Evolutionary conservation across 2,797 vertebrate genomes (phyloP).

Genomic region (Notamacropus eugenii): DNA sequence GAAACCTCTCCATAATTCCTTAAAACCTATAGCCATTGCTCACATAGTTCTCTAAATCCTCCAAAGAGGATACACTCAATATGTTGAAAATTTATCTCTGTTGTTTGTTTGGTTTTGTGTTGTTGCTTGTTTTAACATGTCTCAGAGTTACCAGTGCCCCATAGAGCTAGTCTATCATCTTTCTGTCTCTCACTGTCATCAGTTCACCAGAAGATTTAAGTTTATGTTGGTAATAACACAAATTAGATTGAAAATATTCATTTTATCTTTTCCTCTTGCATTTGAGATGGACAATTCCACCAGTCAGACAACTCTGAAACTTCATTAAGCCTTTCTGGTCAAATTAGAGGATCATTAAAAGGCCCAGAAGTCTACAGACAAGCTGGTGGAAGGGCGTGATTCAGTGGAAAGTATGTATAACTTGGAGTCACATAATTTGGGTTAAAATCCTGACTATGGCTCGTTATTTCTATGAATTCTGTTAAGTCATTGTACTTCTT

Average conservation of each 20-base stretch:
- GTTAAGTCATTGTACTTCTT: background rate
- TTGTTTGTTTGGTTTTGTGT: background rate
- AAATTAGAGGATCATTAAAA: background rate
- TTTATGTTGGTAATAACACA: background rate
- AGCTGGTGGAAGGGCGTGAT: background rate
- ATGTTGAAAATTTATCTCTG: background rate
- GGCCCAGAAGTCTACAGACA: background rate
- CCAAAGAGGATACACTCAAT: too few relatives aligned
- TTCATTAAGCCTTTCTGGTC: background rate
- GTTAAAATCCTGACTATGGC: background rate
- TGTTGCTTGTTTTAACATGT: background rate
- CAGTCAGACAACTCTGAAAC: background rate
- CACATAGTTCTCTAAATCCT: background rate
- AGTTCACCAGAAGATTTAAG: background rate
- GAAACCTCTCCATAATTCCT: background rate
- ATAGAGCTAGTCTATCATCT: background rate
- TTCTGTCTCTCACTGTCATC: background rate
- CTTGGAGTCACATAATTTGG: background rate
- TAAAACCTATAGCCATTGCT: background rate
- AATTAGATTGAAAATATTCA: background rate
- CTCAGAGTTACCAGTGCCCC: background rate
- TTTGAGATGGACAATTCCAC: background rate
- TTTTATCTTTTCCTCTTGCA: background rate
- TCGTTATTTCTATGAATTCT: background rate
- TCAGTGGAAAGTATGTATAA: background rate